Evolutionary conservation across 2,888 invertebrate genomes (phyloP).

Genomic region (Uropetala carovei): DNA sequence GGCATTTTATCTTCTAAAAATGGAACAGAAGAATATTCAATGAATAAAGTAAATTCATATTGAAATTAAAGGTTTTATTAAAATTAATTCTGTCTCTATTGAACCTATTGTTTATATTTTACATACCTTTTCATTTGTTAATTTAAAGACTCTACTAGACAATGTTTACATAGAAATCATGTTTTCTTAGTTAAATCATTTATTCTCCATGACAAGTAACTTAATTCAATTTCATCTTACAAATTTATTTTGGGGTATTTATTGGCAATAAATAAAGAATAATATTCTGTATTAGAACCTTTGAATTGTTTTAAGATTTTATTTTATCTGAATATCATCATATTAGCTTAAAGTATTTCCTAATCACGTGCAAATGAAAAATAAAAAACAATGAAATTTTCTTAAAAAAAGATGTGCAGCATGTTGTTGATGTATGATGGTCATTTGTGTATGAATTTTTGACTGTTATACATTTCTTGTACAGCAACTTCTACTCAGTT

Average conservation of each 20-base stretch:
- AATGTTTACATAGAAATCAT: not conserved
- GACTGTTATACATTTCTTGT: constrained; percentile 58
- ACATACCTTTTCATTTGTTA: not conserved
- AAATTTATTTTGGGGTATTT: not conserved
- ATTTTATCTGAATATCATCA: not conserved
- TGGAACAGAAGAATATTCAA: constrained; percentile 32
- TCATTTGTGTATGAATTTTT: constrained; percentile 57
- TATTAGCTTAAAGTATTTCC: constrained; percentile 10
- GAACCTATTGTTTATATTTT: not conserved
- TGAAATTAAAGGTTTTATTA: constrained; percentile 36
- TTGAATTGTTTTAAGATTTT: not conserved
- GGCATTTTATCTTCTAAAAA: constrained; percentile 38
- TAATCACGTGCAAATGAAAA: constrained; percentile 21
- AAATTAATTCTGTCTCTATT: constrained; percentile 1
- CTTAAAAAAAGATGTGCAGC: constrained; percentile 17
- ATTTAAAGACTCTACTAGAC: not conserved
- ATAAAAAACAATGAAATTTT: constrained; percentile 40
- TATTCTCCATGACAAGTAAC: not conserved
- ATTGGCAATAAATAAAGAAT: not conserved
- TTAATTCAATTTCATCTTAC: not conserved
- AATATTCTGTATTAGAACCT: not conserved
- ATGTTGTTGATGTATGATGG: constrained; percentile 58
- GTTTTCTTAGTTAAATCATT: not conserved
- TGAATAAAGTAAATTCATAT: constrained; percentile 26
- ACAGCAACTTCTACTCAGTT: constrained; percentile 26